phyloP scores from a whole-genome alignment of 2,888 invertebrate species.

The Byasa hedistus region DNA sequence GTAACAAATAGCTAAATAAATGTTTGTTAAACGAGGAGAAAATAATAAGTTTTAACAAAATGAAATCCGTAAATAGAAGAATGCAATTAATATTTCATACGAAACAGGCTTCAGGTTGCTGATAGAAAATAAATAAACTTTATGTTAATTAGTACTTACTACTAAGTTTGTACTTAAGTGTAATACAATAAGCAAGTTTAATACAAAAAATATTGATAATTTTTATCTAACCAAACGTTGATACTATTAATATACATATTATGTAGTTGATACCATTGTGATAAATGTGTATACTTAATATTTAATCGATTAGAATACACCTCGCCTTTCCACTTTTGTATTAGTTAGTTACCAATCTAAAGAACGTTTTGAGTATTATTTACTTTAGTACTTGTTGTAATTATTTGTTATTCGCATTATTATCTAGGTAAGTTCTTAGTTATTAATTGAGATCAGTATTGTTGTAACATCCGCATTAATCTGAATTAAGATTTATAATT shows the following conservation, averaged over 20 bases:
- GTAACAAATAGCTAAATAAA: no score
- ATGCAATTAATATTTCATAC: no score
- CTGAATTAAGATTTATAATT: conserved; percentile 8
- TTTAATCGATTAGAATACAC: conserved; percentile 28
- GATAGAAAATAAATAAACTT: background rate
- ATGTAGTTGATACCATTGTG: conserved; percentile 15
- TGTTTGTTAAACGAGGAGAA: no score
- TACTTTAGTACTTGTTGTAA: conserved; percentile 25
- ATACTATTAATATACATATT: background rate
- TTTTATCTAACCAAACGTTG: background rate
- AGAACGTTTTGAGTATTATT: conserved; percentile 24
- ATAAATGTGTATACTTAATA: conserved; percentile 29
- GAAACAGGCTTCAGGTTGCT: background rate
- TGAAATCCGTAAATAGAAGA: no score
- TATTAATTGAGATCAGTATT: conserved; percentile 30
- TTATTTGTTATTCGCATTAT: conserved; percentile 29
- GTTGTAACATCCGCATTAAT: conserved; percentile 23
- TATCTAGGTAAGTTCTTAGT: conserved; percentile 26
- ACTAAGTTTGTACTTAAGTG: background rate
- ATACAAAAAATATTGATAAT: no score
- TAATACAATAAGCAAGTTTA: no score
- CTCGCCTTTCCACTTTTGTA: conserved; percentile 27
- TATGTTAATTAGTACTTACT: background rate
- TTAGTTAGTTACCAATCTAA: conserved; percentile 26
- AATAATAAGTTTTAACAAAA: no score